Base-by-base conservation (phyloP, 2,797 vertebrate genomes). In the Masticophis lateralis region DNA sequence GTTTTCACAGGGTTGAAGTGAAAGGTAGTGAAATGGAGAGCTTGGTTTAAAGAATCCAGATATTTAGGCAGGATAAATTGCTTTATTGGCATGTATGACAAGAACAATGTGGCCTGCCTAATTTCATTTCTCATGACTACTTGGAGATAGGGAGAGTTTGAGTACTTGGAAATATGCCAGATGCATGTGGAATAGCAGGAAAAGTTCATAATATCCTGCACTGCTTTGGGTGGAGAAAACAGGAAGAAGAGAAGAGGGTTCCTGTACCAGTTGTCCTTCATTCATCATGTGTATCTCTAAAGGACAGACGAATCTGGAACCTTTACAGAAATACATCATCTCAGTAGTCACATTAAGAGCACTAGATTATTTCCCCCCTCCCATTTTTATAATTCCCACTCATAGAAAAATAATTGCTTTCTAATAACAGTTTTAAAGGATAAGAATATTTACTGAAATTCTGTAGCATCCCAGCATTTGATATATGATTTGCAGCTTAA, bases 21-120 rank as follows among this genome's bases (percentile, higher is more conserved):
- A 93, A 95, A 96, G 96, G 97, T 97, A 97, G 97, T 95, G 95
- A 98, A 97, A 95, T 94, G 92, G 93, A 95, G 66, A 92, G 43
- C 95, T 86, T 7, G 95, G 94, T 96, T 97, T 96, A 95, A 94
- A 96, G 92, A 95, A 95, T 93, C 94, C 94, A 92, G 95, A 95
- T 96, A 94, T 95, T 95, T 91, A 91, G 60, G 94, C 59, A 91
- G 83, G 87, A 89, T 94, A 63, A 57, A 74, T 95, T 94, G 37
- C 96, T 94, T 95, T 95, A 94, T 96, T 97, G 96, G 92, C 91
- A 91, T 94, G 66, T 8, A 0, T 92, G 93, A 94, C 94, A 94
- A 94, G 86, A 95, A 69, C 18, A 83, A 61, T 91, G 28, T 28
- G n/a, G 47, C 43, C 86, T 91, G 94, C 91, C 91, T 93, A 91